phyloP scores from a whole-genome alignment of 2,888 invertebrate genomes.

The Cataglyphis livida region DNA sequence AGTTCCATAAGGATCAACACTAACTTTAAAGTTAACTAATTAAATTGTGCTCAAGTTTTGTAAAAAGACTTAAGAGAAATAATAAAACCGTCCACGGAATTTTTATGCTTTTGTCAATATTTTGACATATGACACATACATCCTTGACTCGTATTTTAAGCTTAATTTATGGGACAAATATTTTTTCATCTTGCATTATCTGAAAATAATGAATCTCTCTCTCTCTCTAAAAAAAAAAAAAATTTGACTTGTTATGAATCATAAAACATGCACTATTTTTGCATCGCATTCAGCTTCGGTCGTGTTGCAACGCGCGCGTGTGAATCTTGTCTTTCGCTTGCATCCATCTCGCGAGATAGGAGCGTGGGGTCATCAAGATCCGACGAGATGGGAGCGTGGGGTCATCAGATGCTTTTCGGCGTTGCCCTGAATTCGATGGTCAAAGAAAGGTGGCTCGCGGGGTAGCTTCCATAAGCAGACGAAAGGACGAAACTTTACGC shows the following conservation, averaged over 20 bases:
- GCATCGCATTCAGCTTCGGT: slow-evolving; percentile 20
- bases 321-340: slow-evolving; percentile 39
- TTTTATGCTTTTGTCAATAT: too few relatives aligned
- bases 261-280: background rate
- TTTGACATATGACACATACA: too few relatives aligned
- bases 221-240: too few relatives aligned
- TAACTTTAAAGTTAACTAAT: too few relatives aligned
- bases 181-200: background rate
- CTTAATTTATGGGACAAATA: background rate
- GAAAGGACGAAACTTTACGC: slow-evolving; percentile 35
- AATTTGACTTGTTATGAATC: background rate
- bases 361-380: slow-evolving; percentile 61
- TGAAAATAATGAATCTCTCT: background rate
- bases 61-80: too few relatives aligned
- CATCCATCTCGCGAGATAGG: background rate
- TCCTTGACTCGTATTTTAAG: background rate
- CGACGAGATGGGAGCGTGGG: slow-evolving; percentile 35
- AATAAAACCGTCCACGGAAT: too few relatives aligned
- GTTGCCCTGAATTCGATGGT: slow-evolving; percentile 71
- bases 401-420: slow-evolving; percentile 46
- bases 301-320: slow-evolving; percentile 18
- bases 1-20: too few relatives aligned
- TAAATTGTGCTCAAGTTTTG: too few relatives aligned
- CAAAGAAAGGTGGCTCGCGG: background rate
- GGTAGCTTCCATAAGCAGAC: background rate